phyloP scores from a whole-genome alignment of 2,797 vertebrate genomes.

The Enteromius mattozi region DNA sequence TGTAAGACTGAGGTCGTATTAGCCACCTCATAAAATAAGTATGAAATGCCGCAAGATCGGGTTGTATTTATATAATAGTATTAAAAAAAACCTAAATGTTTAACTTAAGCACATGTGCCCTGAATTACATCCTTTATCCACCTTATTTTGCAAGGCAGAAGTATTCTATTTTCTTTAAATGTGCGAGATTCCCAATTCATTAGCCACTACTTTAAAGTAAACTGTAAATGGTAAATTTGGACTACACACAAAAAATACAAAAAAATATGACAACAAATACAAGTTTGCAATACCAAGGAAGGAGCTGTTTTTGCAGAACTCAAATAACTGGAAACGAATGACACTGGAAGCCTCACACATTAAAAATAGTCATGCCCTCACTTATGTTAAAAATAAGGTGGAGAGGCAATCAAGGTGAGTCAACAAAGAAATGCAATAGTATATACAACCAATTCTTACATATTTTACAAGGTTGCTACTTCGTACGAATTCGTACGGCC shows the following conservation, averaged over 20 bases:
- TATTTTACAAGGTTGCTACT: too few species aligned
- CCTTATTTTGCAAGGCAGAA: conserved; percentile 3
- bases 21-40: too few species aligned
- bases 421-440: not conserved
- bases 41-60: too few species aligned
- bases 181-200: not conserved
- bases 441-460: too few species aligned
- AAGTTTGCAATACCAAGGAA: not conserved
- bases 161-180: not conserved
- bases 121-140: conserved; percentile 2
- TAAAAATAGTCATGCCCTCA: not conserved
- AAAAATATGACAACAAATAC: not conserved
- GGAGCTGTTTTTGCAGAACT: not conserved
- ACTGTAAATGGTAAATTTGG: too few species aligned
- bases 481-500: too few species aligned
- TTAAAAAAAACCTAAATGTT: not conserved
- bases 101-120: not conserved
- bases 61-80: not conserved
- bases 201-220: too few species aligned
- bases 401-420: not conserved
- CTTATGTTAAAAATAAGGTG: conserved; percentile 3
- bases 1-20: too few species aligned
- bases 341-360: not conserved
- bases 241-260: not conserved
- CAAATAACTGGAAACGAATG: not conserved